Evolutionary conservation across 1,140 invertebrate species (phyloP), one percentile per base, ranked within the genome.

Genomic region (Nilaparvata lugens): DNA sequence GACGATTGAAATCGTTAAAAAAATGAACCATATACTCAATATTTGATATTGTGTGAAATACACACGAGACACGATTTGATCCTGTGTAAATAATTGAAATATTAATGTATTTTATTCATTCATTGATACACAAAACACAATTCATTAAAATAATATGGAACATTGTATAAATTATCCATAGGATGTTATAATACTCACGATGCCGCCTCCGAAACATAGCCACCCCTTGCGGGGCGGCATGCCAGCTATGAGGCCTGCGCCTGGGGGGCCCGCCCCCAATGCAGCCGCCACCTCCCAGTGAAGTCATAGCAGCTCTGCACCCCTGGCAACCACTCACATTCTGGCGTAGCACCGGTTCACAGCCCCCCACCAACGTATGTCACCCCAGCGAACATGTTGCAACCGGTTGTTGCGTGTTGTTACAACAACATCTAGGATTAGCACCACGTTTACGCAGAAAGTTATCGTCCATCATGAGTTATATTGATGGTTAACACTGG

Each of bases 221-320:
- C 23, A 55, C 23, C 23, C 25, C 18, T 25, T 55, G 53, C 7
- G n/a, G n/a, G 23, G 53, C 53, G 2, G 53, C 23, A 35, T 55
- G 53, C 53, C 53, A 55, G 25, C 53, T 55, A 25, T 55, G 53
- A 9, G 53, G 53, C 9, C 53, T 24, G 25, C 53, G 53, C 28
- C 53, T 24, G 25, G 25, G 25, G 3, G 25, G 25, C 52, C 52
- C 52, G 18, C 25, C 53, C 28, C 53, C 45, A 7, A 48, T 48
- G 18, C 45, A 48, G 21, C 45, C n/a, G 21, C 45, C n/a, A 14
- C 45, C 31, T 35, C 31, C 28, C 1, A 21, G 18, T 2, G 51
- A 52, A 18, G 18, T 28, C 51, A 52, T 24, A 2, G 23, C 51
- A 23, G 16, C 18, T 11, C 16, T 24, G 48, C 48, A 19, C 24